These are phyloP conservation scores for Scolopax mira DNA, from an alignment of 2,113 vertebrate genomes.

Conservation along the genomic window DNA sequence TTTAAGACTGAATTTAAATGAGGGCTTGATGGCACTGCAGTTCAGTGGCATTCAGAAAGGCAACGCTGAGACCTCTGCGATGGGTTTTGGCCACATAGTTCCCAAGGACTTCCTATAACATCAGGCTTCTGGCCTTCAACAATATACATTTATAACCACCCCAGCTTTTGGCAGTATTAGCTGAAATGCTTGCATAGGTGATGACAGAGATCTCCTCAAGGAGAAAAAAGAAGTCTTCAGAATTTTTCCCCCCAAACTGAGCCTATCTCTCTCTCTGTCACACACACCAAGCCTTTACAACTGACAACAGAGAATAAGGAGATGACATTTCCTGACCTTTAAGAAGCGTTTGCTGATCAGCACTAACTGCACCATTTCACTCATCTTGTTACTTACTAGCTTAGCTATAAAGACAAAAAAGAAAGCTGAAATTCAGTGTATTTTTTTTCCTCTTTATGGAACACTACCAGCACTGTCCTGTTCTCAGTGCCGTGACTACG, in stretches of 20 bases:
- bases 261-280: background rate
- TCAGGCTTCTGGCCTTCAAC: background rate
- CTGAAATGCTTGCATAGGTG: background rate
- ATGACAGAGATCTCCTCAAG: background rate
- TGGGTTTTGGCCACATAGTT: background rate
- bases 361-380: background rate
- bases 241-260: background rate
- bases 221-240: background rate
- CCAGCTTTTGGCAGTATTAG: background rate
- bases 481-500: accelerated
- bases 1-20: conserved; percentile 10
- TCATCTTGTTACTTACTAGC: background rate
- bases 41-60: background rate
- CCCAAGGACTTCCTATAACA: background rate
- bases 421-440: background rate
- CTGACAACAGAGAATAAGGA: background rate
- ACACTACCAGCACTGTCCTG: background rate
- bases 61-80: background rate
- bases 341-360: background rate
- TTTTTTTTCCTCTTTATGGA: background rate
- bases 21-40: background rate
- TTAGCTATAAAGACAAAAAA: background rate
- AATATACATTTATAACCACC: background rate
- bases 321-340: conserved; percentile 31
- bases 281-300: background rate